Conservation (phyloP, 1,140 invertebrate species). For the Tribolium castaneum region DNA sequence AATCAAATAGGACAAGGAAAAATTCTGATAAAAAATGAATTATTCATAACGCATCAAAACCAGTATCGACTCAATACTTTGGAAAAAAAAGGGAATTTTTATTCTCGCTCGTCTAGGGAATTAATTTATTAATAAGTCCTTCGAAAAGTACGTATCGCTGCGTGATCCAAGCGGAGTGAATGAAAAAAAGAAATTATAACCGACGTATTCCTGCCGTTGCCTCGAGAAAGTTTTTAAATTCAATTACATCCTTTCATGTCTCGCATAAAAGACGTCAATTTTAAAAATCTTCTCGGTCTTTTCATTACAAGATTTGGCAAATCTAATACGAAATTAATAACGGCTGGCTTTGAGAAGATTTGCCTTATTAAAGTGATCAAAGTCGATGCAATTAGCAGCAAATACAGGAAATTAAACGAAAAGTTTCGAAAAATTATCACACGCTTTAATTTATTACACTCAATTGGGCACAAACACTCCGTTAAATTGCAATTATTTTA, state of each 20-base stretch:
- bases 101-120: not conserved
- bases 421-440: not conserved
- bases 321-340: conserved; percentile 29
- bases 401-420: not conserved
- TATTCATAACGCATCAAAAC: not conserved
- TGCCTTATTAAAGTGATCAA: not conserved
- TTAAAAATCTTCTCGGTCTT: conserved; percentile 12
- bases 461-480: too few species aligned
- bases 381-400: not conserved
- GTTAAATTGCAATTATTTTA: too few species aligned
- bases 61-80: conserved; percentile 8
- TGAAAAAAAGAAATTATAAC: conserved; percentile 4
- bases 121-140: conserved; percentile 19
- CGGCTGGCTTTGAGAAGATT: not conserved
- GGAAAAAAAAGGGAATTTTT: not conserved
- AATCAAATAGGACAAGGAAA: not conserved
- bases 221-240: not conserved
- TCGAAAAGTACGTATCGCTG: not conserved
- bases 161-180: conserved; percentile 1
- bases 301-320: conserved; percentile 27
- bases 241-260: conserved; percentile 28
- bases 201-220: not conserved
- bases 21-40: not conserved
- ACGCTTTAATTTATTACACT: too few species aligned
- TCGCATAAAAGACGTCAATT: conserved; percentile 27